Conservation (phyloP, 2,797 vertebrate species). For the Chiroxiphia lanceolata region DNA sequence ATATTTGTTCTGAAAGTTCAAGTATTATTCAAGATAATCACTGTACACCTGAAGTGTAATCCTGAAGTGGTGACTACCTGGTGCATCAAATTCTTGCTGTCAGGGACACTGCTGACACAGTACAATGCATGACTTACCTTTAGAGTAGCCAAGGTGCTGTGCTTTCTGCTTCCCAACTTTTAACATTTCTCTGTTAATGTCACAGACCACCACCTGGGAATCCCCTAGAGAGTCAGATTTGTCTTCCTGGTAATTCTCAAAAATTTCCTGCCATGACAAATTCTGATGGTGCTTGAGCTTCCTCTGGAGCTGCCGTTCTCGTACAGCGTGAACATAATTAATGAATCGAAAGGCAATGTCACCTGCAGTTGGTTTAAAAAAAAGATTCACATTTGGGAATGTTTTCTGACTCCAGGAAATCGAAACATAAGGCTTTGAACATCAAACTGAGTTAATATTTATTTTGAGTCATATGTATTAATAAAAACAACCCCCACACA, state of each 20-base stretch:
- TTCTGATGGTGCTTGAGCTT: conserved; percentile 77
- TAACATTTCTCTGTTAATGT: conserved; percentile 98
- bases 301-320: conserved; percentile 70
- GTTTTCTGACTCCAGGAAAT: neutral
- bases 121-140: conserved; percentile 74
- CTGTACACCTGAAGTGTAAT: neutral
- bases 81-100: neutral
- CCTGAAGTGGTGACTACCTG: neutral
- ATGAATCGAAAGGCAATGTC: conserved; percentile 95
- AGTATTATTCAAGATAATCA: neutral
- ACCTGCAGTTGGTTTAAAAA: conserved; percentile 75
- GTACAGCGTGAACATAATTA: conserved; percentile 82
- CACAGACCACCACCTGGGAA: conserved; percentile 87
- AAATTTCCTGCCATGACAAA: conserved; percentile 87
- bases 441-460: neutral
- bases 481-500: neutral
- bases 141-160: conserved; percentile 70
- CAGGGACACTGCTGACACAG: fast-evolving
- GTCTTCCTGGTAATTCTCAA: conserved; percentile 73
- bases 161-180: conserved; percentile 88
- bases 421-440: neutral
- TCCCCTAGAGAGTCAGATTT: conserved; percentile 31
- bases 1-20: neutral
- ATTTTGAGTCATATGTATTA: neutral
- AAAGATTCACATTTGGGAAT: neutral